Base-by-base conservation (phyloP, 2,888 invertebrate species). In the Thera obeliscata region DNA sequence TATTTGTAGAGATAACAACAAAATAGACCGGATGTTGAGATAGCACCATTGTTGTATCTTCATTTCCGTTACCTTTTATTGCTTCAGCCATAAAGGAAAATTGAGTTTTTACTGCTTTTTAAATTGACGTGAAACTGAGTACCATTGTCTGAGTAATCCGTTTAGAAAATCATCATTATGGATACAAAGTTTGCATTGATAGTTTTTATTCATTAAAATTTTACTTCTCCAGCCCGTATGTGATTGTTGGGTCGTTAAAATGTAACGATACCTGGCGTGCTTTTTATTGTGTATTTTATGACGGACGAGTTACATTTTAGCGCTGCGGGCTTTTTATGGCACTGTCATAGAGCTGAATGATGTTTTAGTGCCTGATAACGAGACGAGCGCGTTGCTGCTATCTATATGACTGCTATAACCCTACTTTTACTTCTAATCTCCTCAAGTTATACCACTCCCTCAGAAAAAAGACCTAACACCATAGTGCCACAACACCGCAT, bases 301-400 rank as follows among this genome's bases (percentile, higher is more conserved):
- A 87, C 83, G 79, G 85, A 87, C 83, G 86, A 89, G 88, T 88
- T 87, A 92, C 93, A 89, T 91, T 93, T 93, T 92, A 93, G 93
- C 91, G 90, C 89, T 93, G 93, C 93, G 93, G 93, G 93, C 87
- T 73, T 82, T 93, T 93, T 92, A 92, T 89, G 85, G 80, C 87
- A 79, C 84, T 88, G 87, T 88, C 91, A 89, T 92, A 92, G 91
- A 88, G 83, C 83, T 85, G 81, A 85, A 84, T 85, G 82, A 83
- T 83, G 87, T 87, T 91, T 93, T 91, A 93, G 89, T 88, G 83
- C 75, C 88, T 88, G 93, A 93, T 93, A 93, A 92, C 90, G 84
- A 89, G 85, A 87, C 74, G 72, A 76, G 76, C 70, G 79, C 81
- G 83, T 79, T 74, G 74, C 70, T 70, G 75, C 82, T 85, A 82